Evolutionary conservation across 2,797 vertebrate species (phyloP).

Genomic region (Melanotaenia maccullochi): DNA sequence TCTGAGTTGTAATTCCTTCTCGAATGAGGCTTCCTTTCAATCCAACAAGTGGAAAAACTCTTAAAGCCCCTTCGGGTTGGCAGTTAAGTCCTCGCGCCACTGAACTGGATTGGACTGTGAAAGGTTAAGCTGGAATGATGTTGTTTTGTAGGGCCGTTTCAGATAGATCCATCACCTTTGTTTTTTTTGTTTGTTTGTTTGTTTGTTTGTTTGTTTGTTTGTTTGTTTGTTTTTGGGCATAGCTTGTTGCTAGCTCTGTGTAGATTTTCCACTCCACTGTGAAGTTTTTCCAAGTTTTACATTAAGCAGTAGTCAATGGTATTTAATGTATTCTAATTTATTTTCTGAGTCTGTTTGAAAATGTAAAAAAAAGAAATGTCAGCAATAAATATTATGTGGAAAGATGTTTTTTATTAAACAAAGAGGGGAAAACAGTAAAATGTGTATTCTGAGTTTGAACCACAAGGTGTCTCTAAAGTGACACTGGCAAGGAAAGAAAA

Average conservation of each 20-base stretch:
- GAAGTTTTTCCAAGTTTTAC: not conserved
- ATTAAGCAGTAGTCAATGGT: not conserved
- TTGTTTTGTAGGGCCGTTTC: conserved; percentile 45
- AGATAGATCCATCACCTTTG: conserved; percentile 52
- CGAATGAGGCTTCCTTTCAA: conserved; percentile 48
- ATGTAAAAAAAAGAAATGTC: not conserved
- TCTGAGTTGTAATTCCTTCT: conserved; percentile 40
- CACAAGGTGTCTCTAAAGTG: conserved; percentile 73
- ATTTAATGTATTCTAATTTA: not conserved
- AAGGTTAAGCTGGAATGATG: conserved; percentile 64
- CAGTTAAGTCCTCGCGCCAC: conserved; percentile 52
- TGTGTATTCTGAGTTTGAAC: conserved; percentile 53
- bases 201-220: conserved; percentile 25
- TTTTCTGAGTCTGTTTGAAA: not conserved
- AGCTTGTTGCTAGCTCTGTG: conserved; percentile 12
- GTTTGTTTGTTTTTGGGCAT: not conserved
- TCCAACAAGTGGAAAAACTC: conserved; percentile 48
- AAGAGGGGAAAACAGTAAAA: not conserved
- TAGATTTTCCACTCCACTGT: conserved; percentile 23
- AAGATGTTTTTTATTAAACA: not conserved
- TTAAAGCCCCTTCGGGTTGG: conserved; percentile 48
- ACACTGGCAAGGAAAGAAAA: not conserved
- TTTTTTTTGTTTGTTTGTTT: conserved; percentile 44
- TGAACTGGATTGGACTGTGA: conserved; percentile 67
- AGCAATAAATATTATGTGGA: not conserved